A percentile compares a stretch with the other conserved stretches of the same genome.
phyloP scores from a whole-genome alignment of 2,888 invertebrate species.

The Nemoura dubitans region DNA sequence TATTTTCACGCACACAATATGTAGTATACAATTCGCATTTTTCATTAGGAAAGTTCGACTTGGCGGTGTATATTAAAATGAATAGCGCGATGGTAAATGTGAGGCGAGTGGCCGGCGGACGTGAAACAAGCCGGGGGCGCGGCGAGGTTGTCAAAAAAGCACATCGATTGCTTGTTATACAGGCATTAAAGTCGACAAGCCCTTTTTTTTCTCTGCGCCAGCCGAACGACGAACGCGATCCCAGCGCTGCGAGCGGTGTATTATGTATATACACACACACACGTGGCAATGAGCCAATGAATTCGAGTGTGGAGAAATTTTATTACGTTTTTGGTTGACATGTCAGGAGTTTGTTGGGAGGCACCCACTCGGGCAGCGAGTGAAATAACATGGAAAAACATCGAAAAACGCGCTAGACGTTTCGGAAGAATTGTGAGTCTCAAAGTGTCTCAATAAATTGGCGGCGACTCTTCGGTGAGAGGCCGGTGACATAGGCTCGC shows the following conservation, averaged over 20 bases:
- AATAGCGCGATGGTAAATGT: not conserved
- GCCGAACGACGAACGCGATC: not conserved
- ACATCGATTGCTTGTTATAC: not conserved
- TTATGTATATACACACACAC: too few relatives aligned
- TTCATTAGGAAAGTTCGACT: not conserved
- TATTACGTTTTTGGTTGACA: conserved; percentile 16
- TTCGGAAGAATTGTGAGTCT: not conserved
- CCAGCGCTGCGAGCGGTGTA: not conserved
- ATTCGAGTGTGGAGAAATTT: conserved; percentile 17
- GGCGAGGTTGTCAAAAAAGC: not conserved
- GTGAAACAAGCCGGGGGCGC: not conserved
- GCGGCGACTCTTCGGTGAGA: not conserved
- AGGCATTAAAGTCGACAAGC: not conserved
- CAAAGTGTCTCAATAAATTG: not conserved
- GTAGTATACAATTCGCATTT: too few relatives aligned
- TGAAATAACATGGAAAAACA: not conserved
- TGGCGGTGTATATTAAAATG: not conserved
- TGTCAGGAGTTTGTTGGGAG: not conserved
- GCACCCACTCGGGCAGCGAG: not conserved
- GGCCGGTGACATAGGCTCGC: too few relatives aligned
- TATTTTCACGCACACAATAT: too few relatives aligned
- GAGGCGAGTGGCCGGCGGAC: not conserved
- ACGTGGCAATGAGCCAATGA: not conserved
- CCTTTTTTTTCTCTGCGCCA: not conserved
- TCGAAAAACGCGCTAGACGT: not conserved